phyloP scores from a whole-genome alignment of 2,113 vertebrate species.

The Corvus hawaiiensis region DNA sequence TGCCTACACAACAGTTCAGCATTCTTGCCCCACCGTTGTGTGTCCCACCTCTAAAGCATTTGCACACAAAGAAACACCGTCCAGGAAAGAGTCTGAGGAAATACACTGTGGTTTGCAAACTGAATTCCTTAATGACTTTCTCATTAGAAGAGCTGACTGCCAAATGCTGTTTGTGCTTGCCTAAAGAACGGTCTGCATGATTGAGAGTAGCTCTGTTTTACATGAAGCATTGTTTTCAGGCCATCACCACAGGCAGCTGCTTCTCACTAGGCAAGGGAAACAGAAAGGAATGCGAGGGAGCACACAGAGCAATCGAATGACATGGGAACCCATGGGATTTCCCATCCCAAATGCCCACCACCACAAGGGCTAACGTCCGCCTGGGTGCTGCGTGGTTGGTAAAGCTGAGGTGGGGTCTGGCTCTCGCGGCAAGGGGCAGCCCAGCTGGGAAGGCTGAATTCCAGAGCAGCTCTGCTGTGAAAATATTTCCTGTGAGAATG shows the following conservation, averaged over 20 bases:
- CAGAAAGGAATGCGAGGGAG: not conserved
- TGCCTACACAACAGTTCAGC: accelerated
- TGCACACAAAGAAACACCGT: not conserved
- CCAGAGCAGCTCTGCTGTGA: not conserved
- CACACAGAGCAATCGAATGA: accelerated
- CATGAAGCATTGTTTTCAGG: not conserved
- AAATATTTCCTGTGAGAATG: not conserved
- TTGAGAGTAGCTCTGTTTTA: not conserved
- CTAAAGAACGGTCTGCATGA: not conserved
- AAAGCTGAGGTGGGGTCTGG: not conserved
- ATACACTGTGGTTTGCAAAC: not conserved
- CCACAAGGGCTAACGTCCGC: accelerated
- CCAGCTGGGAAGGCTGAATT: not conserved
- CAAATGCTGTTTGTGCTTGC: conserved; percentile 27
- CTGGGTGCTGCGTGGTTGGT: accelerated
- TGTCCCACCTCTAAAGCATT: accelerated
- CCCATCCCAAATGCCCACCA: not conserved
- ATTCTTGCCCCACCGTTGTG: not conserved
- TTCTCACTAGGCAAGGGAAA: not conserved
- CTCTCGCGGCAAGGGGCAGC: accelerated
- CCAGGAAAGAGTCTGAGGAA: conserved; percentile 37
- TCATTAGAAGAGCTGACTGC: conserved; percentile 35
- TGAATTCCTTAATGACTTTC: conserved; percentile 49
- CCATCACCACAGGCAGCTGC: conserved; percentile 10
- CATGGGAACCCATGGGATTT: not conserved